A percentile compares a stretch with the other conserved stretches of the same genome.
Evolutionary conservation across 2,888 invertebrate species (phyloP).

Genomic region (Lasioglossum leucozonium): DNA sequence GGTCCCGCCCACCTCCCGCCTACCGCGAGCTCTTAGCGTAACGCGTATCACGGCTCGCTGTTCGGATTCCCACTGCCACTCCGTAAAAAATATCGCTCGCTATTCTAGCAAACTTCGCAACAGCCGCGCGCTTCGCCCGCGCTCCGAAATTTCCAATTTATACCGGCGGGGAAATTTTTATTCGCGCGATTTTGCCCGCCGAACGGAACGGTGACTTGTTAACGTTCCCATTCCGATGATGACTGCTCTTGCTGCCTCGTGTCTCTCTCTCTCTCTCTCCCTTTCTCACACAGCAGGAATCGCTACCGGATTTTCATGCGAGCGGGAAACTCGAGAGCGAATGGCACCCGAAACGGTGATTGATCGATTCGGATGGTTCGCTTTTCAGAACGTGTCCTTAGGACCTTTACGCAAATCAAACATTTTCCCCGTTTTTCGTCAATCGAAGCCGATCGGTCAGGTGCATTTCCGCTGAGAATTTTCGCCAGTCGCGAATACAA

Average conservation of each 20-base stretch:
- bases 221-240: background rate
- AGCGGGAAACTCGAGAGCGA: background rate
- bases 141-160: slow-evolving; percentile 6
- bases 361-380: background rate
- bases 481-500: background rate
- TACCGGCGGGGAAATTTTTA: background rate
- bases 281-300: background rate
- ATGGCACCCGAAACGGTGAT: background rate
- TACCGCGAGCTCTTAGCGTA: background rate
- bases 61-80: background rate
- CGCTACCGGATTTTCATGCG: background rate
- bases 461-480: background rate
- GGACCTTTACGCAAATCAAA: background rate
- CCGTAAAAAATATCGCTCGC: slow-evolving; percentile 2
- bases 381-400: background rate
- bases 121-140: background rate
- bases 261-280: background rate
- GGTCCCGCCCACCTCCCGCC: background rate
- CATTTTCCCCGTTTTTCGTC: background rate
- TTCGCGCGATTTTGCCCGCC: background rate
- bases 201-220: background rate
- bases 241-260: background rate
- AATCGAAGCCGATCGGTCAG: background rate
- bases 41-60: background rate
- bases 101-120: background rate